Evolutionary conservation across 92 coral and sea anemone species (phyloP), one percentile per base, ranked within the genome.

Genomic region (Actinostola sp.): DNA sequence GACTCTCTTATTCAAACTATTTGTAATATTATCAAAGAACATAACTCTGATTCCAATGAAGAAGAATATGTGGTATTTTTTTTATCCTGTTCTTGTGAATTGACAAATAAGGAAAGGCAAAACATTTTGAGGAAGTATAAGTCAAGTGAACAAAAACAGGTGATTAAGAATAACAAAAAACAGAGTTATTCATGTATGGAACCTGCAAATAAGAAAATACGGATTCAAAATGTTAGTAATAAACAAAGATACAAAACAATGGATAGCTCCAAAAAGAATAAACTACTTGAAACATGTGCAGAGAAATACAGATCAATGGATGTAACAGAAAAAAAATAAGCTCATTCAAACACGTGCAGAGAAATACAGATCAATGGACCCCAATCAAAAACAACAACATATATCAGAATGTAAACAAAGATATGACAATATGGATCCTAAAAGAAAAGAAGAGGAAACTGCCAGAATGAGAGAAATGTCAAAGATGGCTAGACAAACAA

Each of bases 391-490:
- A 36, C 36, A 67, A 77, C 61, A 67, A 25, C 66, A 66, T 21
- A 23, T 66, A 33, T 67, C 55, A 21, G 43, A 77, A 30, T 23
- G 28, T 66, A 52, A 67, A 31, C 48, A 64, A 20, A 66, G 82
- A 61, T 75, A 63, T 75, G 34, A 75, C 61, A 45, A 38, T 15
- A 60, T 46, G 72, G 59, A 62, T 62, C 35, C 28, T 43, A 48
- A 74, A 60, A 74, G 61, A 61, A 75, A 63, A 75, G 61, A 75
- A n/a, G n/a, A n/a, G n/a, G n/a, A n/a, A n/a, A n/a, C n/a, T n/a
- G n/a, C n/a, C n/a, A n/a, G n/a, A n/a, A n/a, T n/a, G n/a, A n/a
- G n/a, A n/a, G n/a, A n/a, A n/a, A n/a, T n/a, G n/a, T n/a, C n/a
- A n/a, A n/a, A 55, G 65, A 76, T 64, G 31, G 58, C 82, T 76